Percentiles rank a stretch among this genome's conserved stretches.
Conservation (phyloP, 2,888 invertebrate species). For the Scaptomyza cyrtandrae region DNA sequence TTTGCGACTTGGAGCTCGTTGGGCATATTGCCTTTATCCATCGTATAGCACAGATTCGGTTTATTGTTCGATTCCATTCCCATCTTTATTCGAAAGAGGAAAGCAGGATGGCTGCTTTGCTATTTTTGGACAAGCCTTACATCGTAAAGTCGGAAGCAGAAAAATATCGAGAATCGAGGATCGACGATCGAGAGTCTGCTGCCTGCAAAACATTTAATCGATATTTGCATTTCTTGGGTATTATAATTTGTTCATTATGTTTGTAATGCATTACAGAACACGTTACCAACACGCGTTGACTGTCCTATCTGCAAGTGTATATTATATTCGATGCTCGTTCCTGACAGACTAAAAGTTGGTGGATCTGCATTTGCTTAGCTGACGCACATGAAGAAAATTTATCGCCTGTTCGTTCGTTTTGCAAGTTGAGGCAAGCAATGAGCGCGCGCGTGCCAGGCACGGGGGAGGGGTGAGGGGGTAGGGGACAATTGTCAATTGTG, state of each 20-base stretch:
- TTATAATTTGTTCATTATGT: neutral
- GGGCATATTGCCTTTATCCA: neutral
- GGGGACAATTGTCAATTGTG: constrained; percentile 52
- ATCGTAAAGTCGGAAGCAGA: constrained; percentile 23
- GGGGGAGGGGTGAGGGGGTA: neutral
- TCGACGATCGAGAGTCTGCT: constrained; percentile 12
- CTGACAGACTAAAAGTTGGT: too few relatives aligned
- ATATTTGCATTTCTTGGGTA: constrained; percentile 17
- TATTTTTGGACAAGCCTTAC: constrained; percentile 48
- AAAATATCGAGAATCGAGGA: constrained; percentile 23
- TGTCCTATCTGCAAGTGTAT: neutral
- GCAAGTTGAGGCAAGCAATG: constrained; percentile 66
- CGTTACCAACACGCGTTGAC: neutral
- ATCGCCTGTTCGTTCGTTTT: constrained; percentile 34
- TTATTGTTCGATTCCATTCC: neutral
- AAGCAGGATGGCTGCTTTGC: constrained; percentile 23
- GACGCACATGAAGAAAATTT: constrained; percentile 41
- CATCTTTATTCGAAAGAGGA: neutral
- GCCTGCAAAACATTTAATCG: constrained; percentile 15
- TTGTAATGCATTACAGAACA: neutral
- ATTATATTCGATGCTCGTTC: neutral
- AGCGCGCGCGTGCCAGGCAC: constrained; percentile 57
- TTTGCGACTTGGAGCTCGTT: constrained; percentile 24
- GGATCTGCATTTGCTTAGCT: constrained; percentile 42
- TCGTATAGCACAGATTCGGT: neutral